Conservation (phyloP, 2,113 vertebrate genomes). For the Otocyon megalotis region DNA sequence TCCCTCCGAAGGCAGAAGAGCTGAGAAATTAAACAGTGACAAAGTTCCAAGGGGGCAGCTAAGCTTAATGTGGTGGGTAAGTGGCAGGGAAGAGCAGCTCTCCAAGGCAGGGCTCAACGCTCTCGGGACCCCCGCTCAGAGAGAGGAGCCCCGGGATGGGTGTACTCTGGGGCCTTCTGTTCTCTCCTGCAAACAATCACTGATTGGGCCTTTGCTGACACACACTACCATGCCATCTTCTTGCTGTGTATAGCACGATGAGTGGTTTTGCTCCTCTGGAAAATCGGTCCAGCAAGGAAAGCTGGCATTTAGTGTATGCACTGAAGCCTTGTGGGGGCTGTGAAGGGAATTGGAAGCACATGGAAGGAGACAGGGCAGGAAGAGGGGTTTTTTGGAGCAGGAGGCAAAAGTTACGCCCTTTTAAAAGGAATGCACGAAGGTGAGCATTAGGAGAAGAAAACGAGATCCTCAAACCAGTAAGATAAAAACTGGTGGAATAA, state of each 20-base stretch:
- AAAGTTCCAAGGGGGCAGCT: not conserved
- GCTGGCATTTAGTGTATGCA: rapidly evolving
- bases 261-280: not conserved
- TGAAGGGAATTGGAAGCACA: not conserved
- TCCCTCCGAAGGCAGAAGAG: constrained; percentile 10
- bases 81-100: not conserved
- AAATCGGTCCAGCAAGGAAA: not conserved
- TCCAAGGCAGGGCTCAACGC: not conserved
- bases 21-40: constrained; percentile 3
- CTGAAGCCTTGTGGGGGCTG: not conserved
- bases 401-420: not conserved
- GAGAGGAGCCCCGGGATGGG: not conserved
- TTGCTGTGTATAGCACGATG: rapidly evolving
- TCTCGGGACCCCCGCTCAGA: no score
- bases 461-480: not conserved
- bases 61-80: not conserved
- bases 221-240: rapidly evolving
- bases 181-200: not conserved
- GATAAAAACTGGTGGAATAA: not conserved
- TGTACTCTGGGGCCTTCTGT: not conserved
- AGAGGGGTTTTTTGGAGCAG: not conserved
- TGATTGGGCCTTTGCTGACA: not conserved
- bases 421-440: not conserved
- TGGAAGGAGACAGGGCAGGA: rapidly evolving
- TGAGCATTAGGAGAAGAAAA: not conserved